Evolutionary conservation across 2,113 vertebrate species (phyloP), one percentile per base, ranked within the genome.

Genomic region (Nerophis lumbriciformis): DNA sequence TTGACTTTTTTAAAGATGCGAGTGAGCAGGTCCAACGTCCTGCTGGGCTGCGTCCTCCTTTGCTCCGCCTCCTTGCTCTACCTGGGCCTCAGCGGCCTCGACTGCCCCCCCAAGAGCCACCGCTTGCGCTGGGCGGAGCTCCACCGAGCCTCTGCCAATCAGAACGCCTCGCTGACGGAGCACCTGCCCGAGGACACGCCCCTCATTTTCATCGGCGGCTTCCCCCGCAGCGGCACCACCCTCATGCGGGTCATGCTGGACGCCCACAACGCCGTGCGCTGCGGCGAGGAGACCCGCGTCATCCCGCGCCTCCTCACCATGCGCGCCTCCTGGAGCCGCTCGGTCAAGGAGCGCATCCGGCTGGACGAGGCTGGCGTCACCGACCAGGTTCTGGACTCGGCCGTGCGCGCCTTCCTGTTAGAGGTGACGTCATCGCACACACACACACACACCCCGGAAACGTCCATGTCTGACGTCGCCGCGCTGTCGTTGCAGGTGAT

Each of bases 231-330:
- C 14, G 95, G 95, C 72, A 97, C 95, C 28, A 97, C 95, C 0
- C 85, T 97, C 37, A 97, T 97, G 95, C 84, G 95, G 1, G 94
- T 94, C 62, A 96, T 97, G 94, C 81, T 97, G 45, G 95, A 97
- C 2, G 95, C 95, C 38, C 95, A 97, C 69, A 92, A 90, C 0
- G 89, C 92, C 0, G 82, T 97, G 8, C 91, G 95, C 0, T 97
- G 95, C 0, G 95, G 95, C 4, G 95, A 97, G 66, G 95, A 97
- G 85, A 97, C 95, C 0, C 81, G 94, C 19, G 95, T 97, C 14
- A 97, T 97, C 71, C 95, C 95, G 0, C 88, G 95, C 8, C 93
- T 97, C 44, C 78, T 97, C 80, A 92, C 93, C 0, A 91, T 96
- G 54, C 92, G 94, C 19, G 93, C 95, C 79, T 94, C 95, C 89